Base-by-base conservation (phyloP, 2,797 vertebrate genomes). In the Carduelis carduelis region DNA sequence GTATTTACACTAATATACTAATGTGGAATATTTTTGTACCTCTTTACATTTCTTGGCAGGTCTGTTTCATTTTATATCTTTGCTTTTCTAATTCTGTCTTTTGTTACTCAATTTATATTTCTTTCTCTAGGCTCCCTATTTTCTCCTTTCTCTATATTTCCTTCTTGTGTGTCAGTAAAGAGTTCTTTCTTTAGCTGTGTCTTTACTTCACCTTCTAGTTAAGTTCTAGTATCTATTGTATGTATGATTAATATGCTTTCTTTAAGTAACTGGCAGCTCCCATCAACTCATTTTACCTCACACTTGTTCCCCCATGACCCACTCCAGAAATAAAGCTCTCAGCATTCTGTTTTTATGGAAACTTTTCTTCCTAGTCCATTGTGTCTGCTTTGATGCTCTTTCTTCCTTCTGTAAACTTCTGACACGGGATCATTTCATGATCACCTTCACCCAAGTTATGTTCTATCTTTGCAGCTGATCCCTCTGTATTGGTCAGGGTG, bases 371-470 rank as follows among this genome's bases (percentile, higher is more conserved):
- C 49, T 71, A 81, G 32, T 53, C 30, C 46, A 37, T 78, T 83
- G 53, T 83, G 92, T 88, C 55, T 87, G 14, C 39, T 89, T 93
- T 89, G 56, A 83, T 83, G 71, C 56, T 89, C n/a, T 71, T 89
- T 46, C 35, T 91, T 93, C 34, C 44, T 64, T 74, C 60, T 92
- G 22, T 78, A 26, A 80, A 83, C 26, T 86, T 81, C 50, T 86
- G 86, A 76, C 46, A 35, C 65, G 35, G 53, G 53, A 64, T 88
- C 53, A 43, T 83, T 92, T 92, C 24, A 35, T 2, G 6, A 68
- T 88, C 77, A 53, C 43, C 47, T 74, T 95, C 70, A 86, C 70
- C 35, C 43, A 78, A 39, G 66, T 60, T 75, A 50, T 26, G 50
- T 65, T 56, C 61, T 86, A 3, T 63, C 66, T 90, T 77, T 16